Conservation (phyloP, 2,113 vertebrate genomes). For the Leptobrachium ailaonicum region DNA sequence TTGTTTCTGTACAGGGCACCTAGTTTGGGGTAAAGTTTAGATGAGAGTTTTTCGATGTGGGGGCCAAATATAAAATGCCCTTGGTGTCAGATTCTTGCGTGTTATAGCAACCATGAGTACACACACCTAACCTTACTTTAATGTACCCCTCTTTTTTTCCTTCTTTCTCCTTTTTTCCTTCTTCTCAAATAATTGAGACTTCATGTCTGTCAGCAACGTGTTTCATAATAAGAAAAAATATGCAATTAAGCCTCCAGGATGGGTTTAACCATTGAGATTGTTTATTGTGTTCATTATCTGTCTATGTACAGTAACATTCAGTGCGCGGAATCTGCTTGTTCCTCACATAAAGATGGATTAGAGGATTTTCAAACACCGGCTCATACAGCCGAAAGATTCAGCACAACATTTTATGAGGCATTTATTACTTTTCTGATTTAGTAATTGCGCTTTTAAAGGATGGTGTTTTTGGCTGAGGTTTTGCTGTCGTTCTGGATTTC, state of each 20-base stretch:
- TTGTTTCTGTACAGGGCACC: too few relatives aligned
- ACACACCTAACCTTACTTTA: slow-evolving; percentile 44
- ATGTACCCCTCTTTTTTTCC: slow-evolving; percentile 51
- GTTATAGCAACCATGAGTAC: not conserved
- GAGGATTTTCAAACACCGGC: not conserved
- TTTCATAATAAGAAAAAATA: slow-evolving; percentile 14
- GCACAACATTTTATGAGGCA: not conserved
- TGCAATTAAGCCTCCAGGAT: slow-evolving; percentile 44
- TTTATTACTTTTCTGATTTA: not conserved
- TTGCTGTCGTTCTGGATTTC: not conserved
- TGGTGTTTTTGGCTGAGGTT: not conserved
- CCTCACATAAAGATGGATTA: not conserved
- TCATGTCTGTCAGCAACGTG: slow-evolving; percentile 52
- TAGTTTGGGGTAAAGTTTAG: too few relatives aligned
- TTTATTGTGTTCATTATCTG: slow-evolving; percentile 52
- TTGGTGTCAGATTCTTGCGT: not conserved
- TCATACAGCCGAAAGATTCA: slow-evolving; percentile 11
- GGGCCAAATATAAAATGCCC: too few relatives aligned
- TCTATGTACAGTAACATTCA: not conserved
- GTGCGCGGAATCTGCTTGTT: not conserved
- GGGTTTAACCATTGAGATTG: slow-evolving; percentile 51
- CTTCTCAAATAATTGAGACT: slow-evolving; percentile 31
- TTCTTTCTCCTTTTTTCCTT: slow-evolving; percentile 13
- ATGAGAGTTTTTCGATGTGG: too few relatives aligned
- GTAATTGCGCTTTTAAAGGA: not conserved